Evolutionary conservation across 2,113 vertebrate genomes (phyloP).

Genomic region (Psittacara wagleri): DNA sequence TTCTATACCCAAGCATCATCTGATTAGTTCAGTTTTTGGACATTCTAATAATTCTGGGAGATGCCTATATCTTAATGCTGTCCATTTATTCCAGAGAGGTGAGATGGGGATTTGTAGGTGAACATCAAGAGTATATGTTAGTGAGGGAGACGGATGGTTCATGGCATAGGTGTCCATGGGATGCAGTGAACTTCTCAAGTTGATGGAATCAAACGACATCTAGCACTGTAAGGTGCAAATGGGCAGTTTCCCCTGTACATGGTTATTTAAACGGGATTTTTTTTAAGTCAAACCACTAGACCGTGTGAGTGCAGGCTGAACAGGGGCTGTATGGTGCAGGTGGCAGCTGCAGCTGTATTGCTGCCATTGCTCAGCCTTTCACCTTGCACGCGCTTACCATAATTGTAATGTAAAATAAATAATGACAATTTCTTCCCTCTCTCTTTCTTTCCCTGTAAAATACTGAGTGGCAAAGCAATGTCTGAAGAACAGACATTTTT

Average conservation of each 20-base stretch:
- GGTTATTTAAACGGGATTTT: background rate
- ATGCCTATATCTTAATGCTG: background rate
- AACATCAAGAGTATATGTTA: background rate
- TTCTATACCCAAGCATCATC: background rate
- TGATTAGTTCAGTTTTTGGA: background rate
- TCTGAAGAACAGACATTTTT: background rate
- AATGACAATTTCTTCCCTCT: background rate
- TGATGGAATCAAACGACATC: background rate
- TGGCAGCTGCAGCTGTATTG: background rate
- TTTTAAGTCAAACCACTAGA: background rate
- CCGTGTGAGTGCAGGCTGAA: background rate
- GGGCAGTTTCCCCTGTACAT: background rate
- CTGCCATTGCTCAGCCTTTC: background rate
- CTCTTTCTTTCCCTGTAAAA: background rate
- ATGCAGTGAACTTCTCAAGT: background rate
- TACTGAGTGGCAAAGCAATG: background rate
- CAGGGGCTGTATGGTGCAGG: background rate
- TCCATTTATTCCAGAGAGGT: background rate
- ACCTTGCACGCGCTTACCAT: background rate
- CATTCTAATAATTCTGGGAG: background rate
- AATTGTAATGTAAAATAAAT: constrained; percentile 26
- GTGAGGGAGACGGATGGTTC: fast-evolving
- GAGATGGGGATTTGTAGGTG: background rate
- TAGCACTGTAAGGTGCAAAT: background rate
- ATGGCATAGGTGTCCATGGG: fast-evolving